These are phyloP conservation scores for Pao palembangensis DNA, from an alignment of 2,113 vertebrate species.

Conservation along the genomic window DNA sequence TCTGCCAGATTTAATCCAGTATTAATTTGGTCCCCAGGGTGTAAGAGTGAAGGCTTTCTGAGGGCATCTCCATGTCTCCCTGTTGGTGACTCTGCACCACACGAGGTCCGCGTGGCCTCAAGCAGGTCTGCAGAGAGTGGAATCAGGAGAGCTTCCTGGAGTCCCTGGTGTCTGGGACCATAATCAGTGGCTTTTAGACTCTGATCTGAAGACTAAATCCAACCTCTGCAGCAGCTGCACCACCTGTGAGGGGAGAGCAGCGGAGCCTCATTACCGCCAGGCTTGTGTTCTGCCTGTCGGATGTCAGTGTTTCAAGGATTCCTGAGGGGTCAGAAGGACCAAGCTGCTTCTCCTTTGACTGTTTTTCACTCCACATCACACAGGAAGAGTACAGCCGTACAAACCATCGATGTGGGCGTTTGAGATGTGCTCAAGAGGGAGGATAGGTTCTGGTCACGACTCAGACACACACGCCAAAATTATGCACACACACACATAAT, in stretches of 20 bases:
- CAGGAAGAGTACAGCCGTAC: slow-evolving; percentile 5
- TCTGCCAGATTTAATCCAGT: too few relatives aligned
- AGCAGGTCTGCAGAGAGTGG: too few relatives aligned
- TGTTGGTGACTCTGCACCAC: too few relatives aligned
- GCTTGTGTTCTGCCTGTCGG: slow-evolving; percentile 1
- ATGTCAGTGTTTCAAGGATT: slow-evolving; percentile 19
- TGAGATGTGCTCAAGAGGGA: slow-evolving; percentile 40
- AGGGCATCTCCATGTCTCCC: too few relatives aligned
- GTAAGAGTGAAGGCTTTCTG: too few relatives aligned
- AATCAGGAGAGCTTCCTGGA: too few relatives aligned
- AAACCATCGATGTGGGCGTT: slow-evolving; percentile 45
- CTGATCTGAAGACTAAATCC: slow-evolving; percentile 1
- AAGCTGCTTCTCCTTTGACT: neutral
- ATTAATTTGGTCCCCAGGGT: too few relatives aligned
- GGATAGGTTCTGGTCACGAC: slow-evolving; percentile 60
- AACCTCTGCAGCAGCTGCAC: slow-evolving; percentile 10
- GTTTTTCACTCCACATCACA: slow-evolving; percentile 4
- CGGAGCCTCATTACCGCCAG: slow-evolving; percentile 12
- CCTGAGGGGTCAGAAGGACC: slow-evolving; percentile 9
- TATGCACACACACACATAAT: neutral
- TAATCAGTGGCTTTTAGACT: too few relatives aligned
- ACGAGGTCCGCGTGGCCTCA: too few relatives aligned
- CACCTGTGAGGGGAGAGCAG: slow-evolving; percentile 24
- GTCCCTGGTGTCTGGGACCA: too few relatives aligned
- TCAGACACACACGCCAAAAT: slow-evolving; percentile 17